Base-by-base conservation (phyloP, 2,888 invertebrate species). In the Drosophila monieri region DNA sequence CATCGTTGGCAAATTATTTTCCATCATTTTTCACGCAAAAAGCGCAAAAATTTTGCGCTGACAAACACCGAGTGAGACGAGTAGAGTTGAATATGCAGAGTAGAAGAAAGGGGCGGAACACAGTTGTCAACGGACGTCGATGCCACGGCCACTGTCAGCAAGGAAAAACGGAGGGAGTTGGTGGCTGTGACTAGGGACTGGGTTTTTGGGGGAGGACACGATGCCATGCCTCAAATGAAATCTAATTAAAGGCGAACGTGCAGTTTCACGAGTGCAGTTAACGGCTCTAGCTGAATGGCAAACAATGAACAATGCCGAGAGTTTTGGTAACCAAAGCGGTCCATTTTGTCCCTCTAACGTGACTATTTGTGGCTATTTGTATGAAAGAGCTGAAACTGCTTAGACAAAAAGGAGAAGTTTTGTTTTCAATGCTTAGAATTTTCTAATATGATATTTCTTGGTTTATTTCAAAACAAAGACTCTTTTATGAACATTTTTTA, bases 1-100 rank as follows among this genome's bases (percentile, higher is more conserved):
- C 57, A 47, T 51, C 67, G 56, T 47, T 70, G 73, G 76, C 70
- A 84, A 85, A 85, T 83, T 80, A 87, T 84, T 84, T 87, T 75
- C 72, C 88, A 87, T 87, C 79, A 85, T 87, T 84, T 87, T 87
- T 84, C 85, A 81, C 74, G 49, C 73, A 80, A 85, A 87, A 81
- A 76, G 83, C 73, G 71, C 71, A 81, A 61, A 73, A 79, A 70
- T 78, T 73, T 46, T 73, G 70, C 74, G 56, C 66, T 64, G 54
- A 61, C 71, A 53, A 52, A 43, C 46, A 54, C 37, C 39, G 44
- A 43, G 12, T 54, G 18, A 52, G 32, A 10, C 18, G 41, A 49
- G 9, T 53, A 10, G 27, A 43, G 21, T 23, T 4, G 21, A 32
- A 51, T 35, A 54, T 52, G 41, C 41, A 48, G 27, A 60, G 35